Conservation (phyloP, 2,888 invertebrate genomes). For the Acheta domesticus region DNA sequence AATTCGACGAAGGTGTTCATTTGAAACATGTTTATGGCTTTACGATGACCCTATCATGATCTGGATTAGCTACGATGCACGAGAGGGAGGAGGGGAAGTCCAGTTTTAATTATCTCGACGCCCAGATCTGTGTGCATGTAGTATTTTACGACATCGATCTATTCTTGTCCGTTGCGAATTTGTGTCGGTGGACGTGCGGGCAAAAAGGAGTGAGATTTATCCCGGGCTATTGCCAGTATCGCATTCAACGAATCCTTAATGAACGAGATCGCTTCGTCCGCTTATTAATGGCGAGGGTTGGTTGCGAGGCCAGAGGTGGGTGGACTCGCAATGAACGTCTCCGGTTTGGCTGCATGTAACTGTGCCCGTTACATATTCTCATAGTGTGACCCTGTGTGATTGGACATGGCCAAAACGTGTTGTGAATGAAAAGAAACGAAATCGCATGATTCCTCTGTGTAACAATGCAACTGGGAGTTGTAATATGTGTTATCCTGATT, state of each 20-base stretch:
- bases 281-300: conserved; percentile 6
- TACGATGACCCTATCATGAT: not conserved
- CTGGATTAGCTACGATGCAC: not conserved
- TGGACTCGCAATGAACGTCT: too few relatives aligned
- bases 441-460: too few relatives aligned
- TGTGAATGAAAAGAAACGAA: too few relatives aligned
- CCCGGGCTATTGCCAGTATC: not conserved
- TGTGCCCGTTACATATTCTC: too few relatives aligned
- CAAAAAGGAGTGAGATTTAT: not conserved
- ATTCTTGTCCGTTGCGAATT: not conserved
- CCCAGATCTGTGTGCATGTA: not conserved
- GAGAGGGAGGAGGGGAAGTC: not conserved
- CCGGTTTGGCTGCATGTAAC: too few relatives aligned
- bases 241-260: not conserved
- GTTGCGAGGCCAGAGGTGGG: not conserved
- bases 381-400: too few relatives aligned
- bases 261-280: not conserved
- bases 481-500: too few relatives aligned
- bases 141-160: not conserved
- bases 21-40: not conserved
- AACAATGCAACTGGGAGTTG: too few relatives aligned
- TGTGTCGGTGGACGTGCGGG: not conserved
- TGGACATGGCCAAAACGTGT: too few relatives aligned
- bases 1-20: not conserved
- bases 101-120: not conserved